Percentiles rank a stretch among this genome's conserved stretches.
Evolutionary conservation across 2,797 vertebrate genomes (phyloP).

Genomic region (Cephalopachus bancanus): DNA sequence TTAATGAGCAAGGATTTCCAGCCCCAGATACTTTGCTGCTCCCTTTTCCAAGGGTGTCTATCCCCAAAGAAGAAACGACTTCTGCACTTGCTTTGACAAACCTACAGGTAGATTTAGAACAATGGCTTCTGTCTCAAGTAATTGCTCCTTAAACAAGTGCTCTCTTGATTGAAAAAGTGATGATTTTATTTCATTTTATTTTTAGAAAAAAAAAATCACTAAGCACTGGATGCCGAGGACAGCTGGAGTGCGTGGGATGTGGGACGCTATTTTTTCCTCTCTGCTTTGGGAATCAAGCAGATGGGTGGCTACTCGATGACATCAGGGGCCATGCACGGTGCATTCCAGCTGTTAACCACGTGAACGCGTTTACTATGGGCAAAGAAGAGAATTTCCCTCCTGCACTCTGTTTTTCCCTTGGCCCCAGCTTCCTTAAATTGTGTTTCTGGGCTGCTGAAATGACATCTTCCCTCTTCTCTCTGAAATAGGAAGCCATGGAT

Average conservation of each 20-base stretch:
- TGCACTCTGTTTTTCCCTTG: neutral
- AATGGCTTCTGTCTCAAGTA: neutral
- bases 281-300: slow-evolving; percentile 87
- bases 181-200: slow-evolving; percentile 86
- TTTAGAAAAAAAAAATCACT: slow-evolving; percentile 86
- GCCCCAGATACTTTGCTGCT: neutral
- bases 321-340: slow-evolving; percentile 82
- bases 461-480: slow-evolving; percentile 21
- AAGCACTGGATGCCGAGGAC: slow-evolving; percentile 89
- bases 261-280: slow-evolving; percentile 89
- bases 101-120: slow-evolving; percentile 62
- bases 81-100: slow-evolving; percentile 14
- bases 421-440: neutral
- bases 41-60: neutral
- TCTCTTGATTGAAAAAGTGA: slow-evolving; percentile 85
- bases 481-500: neutral
- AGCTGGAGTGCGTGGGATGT: slow-evolving; percentile 91
- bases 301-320: slow-evolving; percentile 88
- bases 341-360: slow-evolving; percentile 88
- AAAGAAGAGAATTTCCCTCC: slow-evolving; percentile 79
- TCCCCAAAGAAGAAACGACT: neutral
- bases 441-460: neutral
- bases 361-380: slow-evolving; percentile 79
- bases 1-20: fast-evolving
- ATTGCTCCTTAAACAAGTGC: slow-evolving; percentile 63